Base-by-base conservation (phyloP, 2,888 invertebrate genomes). In the Nebria salina region DNA sequence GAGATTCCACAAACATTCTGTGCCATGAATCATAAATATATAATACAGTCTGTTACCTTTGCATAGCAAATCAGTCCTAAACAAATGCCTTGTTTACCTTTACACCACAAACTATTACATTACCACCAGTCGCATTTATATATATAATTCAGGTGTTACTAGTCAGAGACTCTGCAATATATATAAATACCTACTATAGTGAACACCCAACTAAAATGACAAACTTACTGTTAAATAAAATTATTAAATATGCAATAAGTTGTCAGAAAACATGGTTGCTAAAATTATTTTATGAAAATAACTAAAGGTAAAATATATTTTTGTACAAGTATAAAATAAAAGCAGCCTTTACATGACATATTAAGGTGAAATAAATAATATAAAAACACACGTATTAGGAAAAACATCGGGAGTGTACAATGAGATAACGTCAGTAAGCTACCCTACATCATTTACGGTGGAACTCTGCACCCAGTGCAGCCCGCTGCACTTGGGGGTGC, bases 351-450 rank as follows among this genome's bases (percentile, higher is more conserved):
- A 34, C 34, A 34, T 34, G 54, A 54, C 54, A 54, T 11, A 54
- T 11, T 54, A 1, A 11, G 8, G 8, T 11, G 54, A 8, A 54
- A 54, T 54, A 54, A 54, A 54, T 54, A 54, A 11, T 54, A 54
- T 54, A 11, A 13, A 54, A 54, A 54, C 34, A 34, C 34, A 34
- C 34, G 34, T 34, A 34, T 34, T 34, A 34, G 34, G 54, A 54
- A 11, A 5, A 70, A 70, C 70, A 70, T 70, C 34, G 34, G 70
- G 70, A 70, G 70, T 70, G 70, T 25, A 70, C 25, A 13, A 26
- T 8, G 20, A n/a, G 70, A 70, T 70, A 70, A 70, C 26, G 70
- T 70, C 70, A 25, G 26, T 34, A 26, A 13, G 25, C 34, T 34
- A 70, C 70, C 11, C 11, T 54, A 70, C 70, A 70, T 70, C 70